Evolutionary conservation across 2,888 invertebrate species (phyloP), one percentile per base, ranked within the genome.

Genomic region (Spatulosminthurus flaviceps): DNA sequence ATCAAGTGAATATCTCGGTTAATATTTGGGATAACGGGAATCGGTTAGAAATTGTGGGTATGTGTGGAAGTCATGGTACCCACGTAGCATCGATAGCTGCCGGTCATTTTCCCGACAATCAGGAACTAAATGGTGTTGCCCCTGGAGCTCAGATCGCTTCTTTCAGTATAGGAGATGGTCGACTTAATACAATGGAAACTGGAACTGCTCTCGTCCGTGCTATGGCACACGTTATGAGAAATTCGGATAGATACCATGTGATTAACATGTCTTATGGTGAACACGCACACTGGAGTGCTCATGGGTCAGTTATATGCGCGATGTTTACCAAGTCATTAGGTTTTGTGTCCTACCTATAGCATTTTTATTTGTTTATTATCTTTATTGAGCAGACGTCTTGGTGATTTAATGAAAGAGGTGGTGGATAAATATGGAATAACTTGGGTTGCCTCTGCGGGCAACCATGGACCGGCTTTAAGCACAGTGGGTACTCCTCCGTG

Each of bases 221-320:
- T 11, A 97, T 97, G 90, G 93, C 94, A 85, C 92, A 93, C 88
- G 90, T 95, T 51, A 95, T 95, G 93, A 87, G 88, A 77, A 87
- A 85, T 67, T 82, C 86, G 9, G 84, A 85, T 66, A 81, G 82
- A 72, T 90, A 95, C 74, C 95, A 98, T 87, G 93, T 98, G 0
- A 95, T 98, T 84, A 99, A 99, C 88, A 98, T 97, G 95, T 98
- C 97, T 87, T 99, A 98, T 86, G 98, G 98, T 0, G 98, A 80
- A 88, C 95, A 95, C 86, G 92, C 95, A 0, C 94, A 96, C 88
- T 96, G 96, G 94, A 92, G 95, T 1, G 93, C 95, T 88, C 89
- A 93, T 9, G 97, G 98, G 95, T 95, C 66, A 5, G 72, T 41
- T 61, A 29, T 21, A 51, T 2, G 5, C 16, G n/a, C 16, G 16